These are phyloP conservation scores for Cynaeus angustus DNA, from an alignment of 2,888 invertebrate species.

Conservation along the genomic window DNA sequence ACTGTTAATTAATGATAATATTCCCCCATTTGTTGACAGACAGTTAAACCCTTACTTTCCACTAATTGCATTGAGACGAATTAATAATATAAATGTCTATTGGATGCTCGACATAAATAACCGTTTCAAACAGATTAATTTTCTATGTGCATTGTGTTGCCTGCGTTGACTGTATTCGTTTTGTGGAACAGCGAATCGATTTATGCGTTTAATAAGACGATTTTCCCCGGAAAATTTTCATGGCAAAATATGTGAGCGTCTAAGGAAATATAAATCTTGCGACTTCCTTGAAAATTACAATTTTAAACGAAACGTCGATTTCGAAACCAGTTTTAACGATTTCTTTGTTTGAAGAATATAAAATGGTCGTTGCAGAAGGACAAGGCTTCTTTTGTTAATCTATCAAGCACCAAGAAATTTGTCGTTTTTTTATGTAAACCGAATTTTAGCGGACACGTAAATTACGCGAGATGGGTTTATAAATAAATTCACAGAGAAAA, in stretches of 20 bases:
- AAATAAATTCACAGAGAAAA: slow-evolving; percentile 32
- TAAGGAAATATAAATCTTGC: slow-evolving; percentile 34
- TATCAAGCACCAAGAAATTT: no score
- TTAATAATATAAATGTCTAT: no score
- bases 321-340: slow-evolving; percentile 4
- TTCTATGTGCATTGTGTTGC: background rate
- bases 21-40: no score
- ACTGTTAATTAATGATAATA: no score
- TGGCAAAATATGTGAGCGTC: slow-evolving; percentile 28
- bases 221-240: slow-evolving; percentile 26
- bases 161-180: background rate
- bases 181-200: slow-evolving; percentile 10
- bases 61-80: no score
- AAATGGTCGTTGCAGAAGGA: no score
- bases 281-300: slow-evolving; percentile 17
- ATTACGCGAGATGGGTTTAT: slow-evolving; percentile 33
- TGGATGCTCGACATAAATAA: no score
- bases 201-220: slow-evolving; percentile 33
- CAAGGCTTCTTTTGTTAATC: no score
- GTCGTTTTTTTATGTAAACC: slow-evolving; percentile 8
- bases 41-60: no score
- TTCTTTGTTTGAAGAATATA: slow-evolving; percentile 11
- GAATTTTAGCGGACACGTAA: slow-evolving; percentile 16
- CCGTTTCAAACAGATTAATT: no score
- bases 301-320: slow-evolving; percentile 28